These are phyloP conservation scores for Ladona fulva DNA, from an alignment of 1,140 invertebrate species.

Conservation along the genomic window DNA sequence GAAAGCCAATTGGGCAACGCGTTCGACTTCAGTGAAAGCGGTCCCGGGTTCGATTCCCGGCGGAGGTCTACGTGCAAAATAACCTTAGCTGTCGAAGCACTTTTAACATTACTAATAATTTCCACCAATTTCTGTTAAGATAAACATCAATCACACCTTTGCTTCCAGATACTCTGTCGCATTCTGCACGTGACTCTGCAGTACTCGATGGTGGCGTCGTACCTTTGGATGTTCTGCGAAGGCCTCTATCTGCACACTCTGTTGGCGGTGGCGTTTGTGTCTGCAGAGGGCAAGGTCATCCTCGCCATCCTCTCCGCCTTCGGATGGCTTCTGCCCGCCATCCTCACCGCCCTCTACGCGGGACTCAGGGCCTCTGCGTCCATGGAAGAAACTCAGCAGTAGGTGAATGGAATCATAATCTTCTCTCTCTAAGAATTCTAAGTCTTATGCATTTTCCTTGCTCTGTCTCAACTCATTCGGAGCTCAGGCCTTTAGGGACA, in stretches of 20 bases:
- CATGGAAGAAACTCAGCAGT: constrained; percentile 52
- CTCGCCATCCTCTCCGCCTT: constrained; percentile 71
- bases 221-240: constrained; percentile 92
- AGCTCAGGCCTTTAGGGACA: too few relatives aligned
- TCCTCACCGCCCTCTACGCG: constrained; percentile 59
- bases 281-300: constrained; percentile 58
- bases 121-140: too few relatives aligned
- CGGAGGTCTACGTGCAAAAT: too few relatives aligned
- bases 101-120: too few relatives aligned
- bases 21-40: too few relatives aligned
- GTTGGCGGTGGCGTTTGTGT: constrained; percentile 82
- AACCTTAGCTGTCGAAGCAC: too few relatives aligned
- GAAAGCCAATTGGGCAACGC: too few relatives aligned
- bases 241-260: constrained; percentile 89
- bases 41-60: too few relatives aligned
- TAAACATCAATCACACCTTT: too few relatives aligned
- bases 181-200: constrained; percentile 74
- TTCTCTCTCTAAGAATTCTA: too few relatives aligned
- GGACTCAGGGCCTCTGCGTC: constrained; percentile 44
- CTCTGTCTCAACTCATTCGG: too few relatives aligned
- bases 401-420: constrained; percentile 18
- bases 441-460: too few relatives aligned
- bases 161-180: constrained; percentile 70
- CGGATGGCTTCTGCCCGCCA: constrained; percentile 74
- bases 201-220: constrained; percentile 85